Percentiles rank a stretch among this genome's conserved stretches.
These are phyloP conservation scores for Aurelia sp. DNA, from an alignment of 30 jellyfish, hydroid and myxozoan species.

Conservation along the genomic window DNA sequence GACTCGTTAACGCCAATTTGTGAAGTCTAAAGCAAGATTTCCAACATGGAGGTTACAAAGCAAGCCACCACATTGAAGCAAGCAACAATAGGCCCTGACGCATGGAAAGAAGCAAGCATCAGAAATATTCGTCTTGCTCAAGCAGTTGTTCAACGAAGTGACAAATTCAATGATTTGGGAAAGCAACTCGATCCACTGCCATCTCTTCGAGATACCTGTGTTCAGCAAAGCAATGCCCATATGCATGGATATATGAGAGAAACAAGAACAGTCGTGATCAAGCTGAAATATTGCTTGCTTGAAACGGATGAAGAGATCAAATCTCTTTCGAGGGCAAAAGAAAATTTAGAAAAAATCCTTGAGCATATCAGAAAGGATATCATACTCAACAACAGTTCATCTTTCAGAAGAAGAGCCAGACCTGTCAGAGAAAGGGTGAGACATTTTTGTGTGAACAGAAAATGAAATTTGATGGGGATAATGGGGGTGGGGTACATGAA, in stretches of 20 bases:
- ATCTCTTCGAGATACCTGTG: constrained; percentile 82
- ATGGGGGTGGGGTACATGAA: too few species aligned
- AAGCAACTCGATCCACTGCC: constrained; percentile 93
- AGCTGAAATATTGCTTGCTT: constrained; percentile 76
- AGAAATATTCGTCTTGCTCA: constrained; percentile 82
- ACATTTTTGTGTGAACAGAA: not conserved
- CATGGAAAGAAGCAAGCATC: constrained; percentile 84
- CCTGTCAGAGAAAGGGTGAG: constrained; percentile 89
- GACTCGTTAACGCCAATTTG: too few species aligned
- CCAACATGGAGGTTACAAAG: constrained; percentile 66
- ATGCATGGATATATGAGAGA: constrained; percentile 80
- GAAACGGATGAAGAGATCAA: constrained; percentile 90
- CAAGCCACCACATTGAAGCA: not conserved
- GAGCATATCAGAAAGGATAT: constrained; percentile 90
- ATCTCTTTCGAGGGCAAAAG: constrained; percentile 78
- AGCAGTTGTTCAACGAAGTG: constrained; percentile 90
- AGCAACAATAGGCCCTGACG: constrained; percentile 89
- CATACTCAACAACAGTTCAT: constrained; percentile 65
- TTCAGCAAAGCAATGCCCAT: constrained; percentile 87
- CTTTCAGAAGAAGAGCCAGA: constrained; percentile 65
- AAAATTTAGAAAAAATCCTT: constrained; percentile 80
- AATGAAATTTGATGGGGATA: too few species aligned
- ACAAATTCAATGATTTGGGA: constrained; percentile 87
- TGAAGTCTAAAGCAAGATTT: not conserved
- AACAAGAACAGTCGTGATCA: constrained; percentile 76